Percentiles rank a stretch among this genome's conserved stretches.
These are phyloP conservation scores for Ectemnius continuus DNA, from an alignment of 2,888 invertebrate genomes.

Conservation along the genomic window DNA sequence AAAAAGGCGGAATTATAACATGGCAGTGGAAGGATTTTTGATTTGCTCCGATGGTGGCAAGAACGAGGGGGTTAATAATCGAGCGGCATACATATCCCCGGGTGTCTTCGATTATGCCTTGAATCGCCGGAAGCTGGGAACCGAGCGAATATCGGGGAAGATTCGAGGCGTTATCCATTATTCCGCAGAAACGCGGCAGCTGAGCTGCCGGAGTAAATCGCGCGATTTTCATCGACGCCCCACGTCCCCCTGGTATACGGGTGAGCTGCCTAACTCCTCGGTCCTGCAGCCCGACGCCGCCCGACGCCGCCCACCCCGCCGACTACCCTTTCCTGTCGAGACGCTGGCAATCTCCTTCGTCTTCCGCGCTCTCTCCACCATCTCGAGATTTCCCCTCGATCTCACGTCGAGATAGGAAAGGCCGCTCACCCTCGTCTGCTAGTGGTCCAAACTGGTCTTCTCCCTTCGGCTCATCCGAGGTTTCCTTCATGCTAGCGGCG, in stretches of 20 bases:
- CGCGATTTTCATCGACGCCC: conserved; percentile 62
- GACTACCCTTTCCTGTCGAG: conserved; percentile 46
- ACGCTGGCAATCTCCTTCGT: conserved; percentile 59
- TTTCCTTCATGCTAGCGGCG: conserved; percentile 55
- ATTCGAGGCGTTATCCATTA: conserved; percentile 64
- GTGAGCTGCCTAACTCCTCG: conserved; percentile 6
- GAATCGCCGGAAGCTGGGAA: conserved; percentile 5
- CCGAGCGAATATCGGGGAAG: conserved; percentile 38
- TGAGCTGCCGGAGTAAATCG: conserved; percentile 60
- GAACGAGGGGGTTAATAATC: conserved; percentile 24
- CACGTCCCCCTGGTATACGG: conserved; percentile 9
- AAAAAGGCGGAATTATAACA: too few species aligned
- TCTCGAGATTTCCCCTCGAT: conserved; percentile 63
- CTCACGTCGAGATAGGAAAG: conserved; percentile 58
- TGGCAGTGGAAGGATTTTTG: too few species aligned
- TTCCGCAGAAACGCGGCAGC: conserved; percentile 50
- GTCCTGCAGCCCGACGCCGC: conserved; percentile 3
- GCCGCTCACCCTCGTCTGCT: not conserved
- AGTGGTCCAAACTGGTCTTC: not conserved
- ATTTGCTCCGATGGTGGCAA: too few species aligned
- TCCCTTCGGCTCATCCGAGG: conserved; percentile 51
- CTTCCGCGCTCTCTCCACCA: conserved; percentile 36
- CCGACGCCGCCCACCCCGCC: conserved; percentile 1
- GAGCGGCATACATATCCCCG: conserved; percentile 15
- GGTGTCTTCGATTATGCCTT: conserved; percentile 36